These are phyloP conservation scores for Ptychoptera albimana DNA, from an alignment of 2,888 invertebrate species.

Conservation along the genomic window DNA sequence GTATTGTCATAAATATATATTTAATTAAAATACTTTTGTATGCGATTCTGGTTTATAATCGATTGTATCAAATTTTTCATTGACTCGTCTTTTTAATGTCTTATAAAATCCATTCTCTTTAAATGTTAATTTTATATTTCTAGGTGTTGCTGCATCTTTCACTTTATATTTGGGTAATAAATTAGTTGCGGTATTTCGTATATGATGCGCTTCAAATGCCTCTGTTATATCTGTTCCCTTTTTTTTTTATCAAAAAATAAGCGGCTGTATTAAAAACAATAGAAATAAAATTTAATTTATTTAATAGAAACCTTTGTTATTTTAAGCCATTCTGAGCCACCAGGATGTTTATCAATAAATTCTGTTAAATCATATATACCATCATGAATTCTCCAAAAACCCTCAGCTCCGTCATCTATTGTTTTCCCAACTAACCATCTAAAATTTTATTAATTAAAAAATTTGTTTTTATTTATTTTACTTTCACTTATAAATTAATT, in stretches of 20 bases:
- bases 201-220: constrained; percentile 58
- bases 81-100: constrained; percentile 44
- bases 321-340: constrained; percentile 60
- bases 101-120: constrained; percentile 57
- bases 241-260: background rate
- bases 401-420: constrained; percentile 54
- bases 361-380: constrained; percentile 68
- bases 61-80: constrained; percentile 38
- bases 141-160: constrained; percentile 40
- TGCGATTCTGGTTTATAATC: constrained; percentile 23
- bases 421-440: constrained; percentile 49
- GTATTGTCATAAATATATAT: background rate
- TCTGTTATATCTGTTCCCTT: constrained; percentile 68
- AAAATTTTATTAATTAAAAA: background rate
- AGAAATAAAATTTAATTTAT: background rate
- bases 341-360: constrained; percentile 71
- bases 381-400: constrained; percentile 63
- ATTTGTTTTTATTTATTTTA: too few relatives aligned
- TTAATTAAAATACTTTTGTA: constrained; percentile 5
- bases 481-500: too few relatives aligned
- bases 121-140: constrained; percentile 59
- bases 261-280: background rate
- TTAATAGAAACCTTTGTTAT: constrained; percentile 40
- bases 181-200: constrained; percentile 38
- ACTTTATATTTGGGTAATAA: constrained; percentile 49